Evolutionary conservation across 2,113 vertebrate species (phyloP).

Genomic region (Heteronetta atricapilla): DNA sequence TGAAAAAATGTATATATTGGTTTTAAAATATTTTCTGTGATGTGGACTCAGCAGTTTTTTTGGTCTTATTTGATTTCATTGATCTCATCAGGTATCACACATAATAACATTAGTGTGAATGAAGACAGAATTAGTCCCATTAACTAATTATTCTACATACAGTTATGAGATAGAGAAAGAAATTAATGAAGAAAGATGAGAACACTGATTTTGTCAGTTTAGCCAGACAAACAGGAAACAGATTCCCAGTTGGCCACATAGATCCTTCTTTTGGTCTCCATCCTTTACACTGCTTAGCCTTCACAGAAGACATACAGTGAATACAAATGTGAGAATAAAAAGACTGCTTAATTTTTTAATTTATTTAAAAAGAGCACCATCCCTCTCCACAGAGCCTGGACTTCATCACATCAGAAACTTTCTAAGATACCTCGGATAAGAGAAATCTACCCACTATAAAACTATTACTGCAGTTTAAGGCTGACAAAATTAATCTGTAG

Average conservation of each 20-base stretch:
- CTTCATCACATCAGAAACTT: not conserved
- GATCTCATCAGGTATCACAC: slow-evolving; percentile 25
- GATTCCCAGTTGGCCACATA: not conserved
- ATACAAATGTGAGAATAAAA: not conserved
- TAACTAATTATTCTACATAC: slow-evolving; percentile 20
- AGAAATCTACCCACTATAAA: not conserved
- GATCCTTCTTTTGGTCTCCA: not conserved
- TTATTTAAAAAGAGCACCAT: not conserved
- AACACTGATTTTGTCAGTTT: slow-evolving; percentile 23
- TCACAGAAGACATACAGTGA: not conserved
- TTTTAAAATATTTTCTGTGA: slow-evolving; percentile 7
- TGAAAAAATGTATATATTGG: not conserved
- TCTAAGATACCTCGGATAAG: not conserved
- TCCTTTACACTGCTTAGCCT: not conserved
- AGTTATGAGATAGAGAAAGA: not conserved
- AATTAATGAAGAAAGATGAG: slow-evolving; percentile 44
- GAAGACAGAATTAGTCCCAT: slow-evolving; percentile 32
- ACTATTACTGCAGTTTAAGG: not conserved
- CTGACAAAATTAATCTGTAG: not conserved
- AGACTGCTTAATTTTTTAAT: not conserved
- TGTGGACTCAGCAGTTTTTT: slow-evolving; percentile 37
- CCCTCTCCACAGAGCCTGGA: not conserved
- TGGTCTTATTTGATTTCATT: slow-evolving; percentile 38
- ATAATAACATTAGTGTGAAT: slow-evolving; percentile 19
- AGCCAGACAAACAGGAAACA: not conserved